phyloP scores from a whole-genome alignment of 2,113 vertebrate species.

The Anguilla japonica region DNA sequence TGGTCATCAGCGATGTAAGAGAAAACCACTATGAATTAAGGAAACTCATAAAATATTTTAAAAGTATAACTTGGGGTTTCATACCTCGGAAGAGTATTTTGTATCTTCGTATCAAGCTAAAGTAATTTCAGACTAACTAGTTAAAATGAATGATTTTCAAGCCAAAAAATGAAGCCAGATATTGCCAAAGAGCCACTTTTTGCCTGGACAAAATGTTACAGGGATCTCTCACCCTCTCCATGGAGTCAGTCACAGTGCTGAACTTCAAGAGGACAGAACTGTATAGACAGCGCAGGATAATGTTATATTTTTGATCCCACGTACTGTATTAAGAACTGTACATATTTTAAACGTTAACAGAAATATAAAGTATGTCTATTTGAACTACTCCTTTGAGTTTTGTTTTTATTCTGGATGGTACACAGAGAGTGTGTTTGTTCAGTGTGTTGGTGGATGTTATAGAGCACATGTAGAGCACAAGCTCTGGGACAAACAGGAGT shows the following conservation, averaged over 20 bases:
- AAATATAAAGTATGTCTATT: constrained; percentile 51
- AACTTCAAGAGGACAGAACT: neutral
- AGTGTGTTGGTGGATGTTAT: neutral
- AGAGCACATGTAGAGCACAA: neutral
- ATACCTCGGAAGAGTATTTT: too few relatives aligned
- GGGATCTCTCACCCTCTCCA: neutral
- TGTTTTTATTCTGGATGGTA: neutral
- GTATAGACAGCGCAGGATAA: neutral
- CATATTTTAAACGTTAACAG: constrained; percentile 34
- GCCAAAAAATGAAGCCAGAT: too few relatives aligned
- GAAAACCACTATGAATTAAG: too few relatives aligned
- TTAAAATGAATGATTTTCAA: too few relatives aligned
- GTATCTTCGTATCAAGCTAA: too few relatives aligned
- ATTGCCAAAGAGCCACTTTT: neutral
- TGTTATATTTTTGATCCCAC: constrained; percentile 13
- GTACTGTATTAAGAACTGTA: constrained; percentile 40
- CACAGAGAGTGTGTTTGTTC: neutral
- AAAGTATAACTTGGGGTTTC: too few relatives aligned
- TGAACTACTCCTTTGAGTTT: neutral
- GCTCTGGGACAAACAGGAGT: neutral
- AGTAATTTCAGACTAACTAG: too few relatives aligned
- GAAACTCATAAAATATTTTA: too few relatives aligned
- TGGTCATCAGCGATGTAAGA: neutral
- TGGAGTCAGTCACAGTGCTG: neutral
- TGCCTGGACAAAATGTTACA: neutral